Percentiles rank a stretch among this genome's conserved stretches.
These are phyloP conservation scores for Drosophila koepferae DNA, from an alignment of 2,888 invertebrate species.

Conservation along the genomic window DNA sequence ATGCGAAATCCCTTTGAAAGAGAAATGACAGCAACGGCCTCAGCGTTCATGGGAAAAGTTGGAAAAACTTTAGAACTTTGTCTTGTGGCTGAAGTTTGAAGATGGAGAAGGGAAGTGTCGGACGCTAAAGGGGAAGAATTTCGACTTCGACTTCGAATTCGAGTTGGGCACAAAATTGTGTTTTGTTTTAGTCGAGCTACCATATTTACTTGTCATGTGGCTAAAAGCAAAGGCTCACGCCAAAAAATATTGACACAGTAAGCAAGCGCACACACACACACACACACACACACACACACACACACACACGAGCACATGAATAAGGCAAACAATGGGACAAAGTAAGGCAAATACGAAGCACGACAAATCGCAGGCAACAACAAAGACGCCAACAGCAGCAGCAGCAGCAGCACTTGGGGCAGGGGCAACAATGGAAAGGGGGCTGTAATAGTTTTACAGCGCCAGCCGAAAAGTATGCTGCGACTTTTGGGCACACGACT, in stretches of 20 bases:
- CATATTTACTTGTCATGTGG: slow-evolving; percentile 77
- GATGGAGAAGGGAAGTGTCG: neutral
- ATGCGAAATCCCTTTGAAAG: neutral
- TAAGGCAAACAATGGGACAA: slow-evolving; percentile 72
- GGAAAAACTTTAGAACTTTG: slow-evolving; percentile 44
- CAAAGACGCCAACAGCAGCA: slow-evolving; percentile 5
- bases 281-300: slow-evolving; percentile 1
- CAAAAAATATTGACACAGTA: slow-evolving; percentile 80
- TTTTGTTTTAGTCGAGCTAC: slow-evolving; percentile 54
- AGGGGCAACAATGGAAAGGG: slow-evolving; percentile 16
- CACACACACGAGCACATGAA: slow-evolving; percentile 23
- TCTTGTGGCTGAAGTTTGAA: slow-evolving; percentile 9
- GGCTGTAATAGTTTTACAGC: slow-evolving; percentile 70
- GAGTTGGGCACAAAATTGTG: slow-evolving; percentile 60
- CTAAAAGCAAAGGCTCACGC: slow-evolving; percentile 78
- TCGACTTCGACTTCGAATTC: slow-evolving; percentile 2
- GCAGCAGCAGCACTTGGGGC: slow-evolving; percentile 1
- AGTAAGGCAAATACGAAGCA: slow-evolving; percentile 51
- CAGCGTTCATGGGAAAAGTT: slow-evolving; percentile 23
- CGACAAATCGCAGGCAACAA: slow-evolving; percentile 46
- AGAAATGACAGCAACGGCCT: neutral
- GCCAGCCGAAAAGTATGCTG: slow-evolving; percentile 74
- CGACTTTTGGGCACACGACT: slow-evolving; percentile 68
- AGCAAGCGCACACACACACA: slow-evolving; percentile 33
- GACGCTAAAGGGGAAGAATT: neutral